Base-by-base conservation (phyloP, 2,113 vertebrate genomes). In the Nanorana parkeri region DNA sequence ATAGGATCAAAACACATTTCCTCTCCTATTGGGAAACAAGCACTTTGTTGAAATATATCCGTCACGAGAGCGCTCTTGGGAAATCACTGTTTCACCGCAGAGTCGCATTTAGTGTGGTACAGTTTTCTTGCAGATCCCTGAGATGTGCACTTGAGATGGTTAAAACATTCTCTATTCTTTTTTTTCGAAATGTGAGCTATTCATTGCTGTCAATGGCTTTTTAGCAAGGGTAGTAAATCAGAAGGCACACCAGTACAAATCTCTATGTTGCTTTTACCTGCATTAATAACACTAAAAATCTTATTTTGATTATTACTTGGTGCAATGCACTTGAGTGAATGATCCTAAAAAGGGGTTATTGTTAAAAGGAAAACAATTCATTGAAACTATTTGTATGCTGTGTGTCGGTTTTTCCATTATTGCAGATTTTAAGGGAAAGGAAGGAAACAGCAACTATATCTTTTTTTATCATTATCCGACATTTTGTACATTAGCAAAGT, bases 61-160 rank as follows among this genome's bases (percentile, higher is more conserved):
- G 29, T 76, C 72, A 60, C 26, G 68, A 83, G 61, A 75, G 72
- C 68, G 28, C 80, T 83, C 80, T 68, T 68, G 80, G 80, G 80
- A 83, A 83, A 83, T 83, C 72, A 83, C 63, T 56, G 63, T 83
- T 83, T 83, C 80, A 83, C 80, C 23, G 80, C 80, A 83, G 80
- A 60, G 51, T 83, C 56, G 29, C 63, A 83, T 51, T 83, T 36
- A 54, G 63, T 68, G 64, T 76, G 80, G 71, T 61, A 75, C 52
- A 68, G 71, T 76, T 76, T 76, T 83, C 20, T 16, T 76, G 29
- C 72, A 56, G 71, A 68, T n/a, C 64, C 41, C 63, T 21, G 17
- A 56, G 64, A 75, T 68, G 64, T 75, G 72, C 72, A 76, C 5
- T 83, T 83, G 52, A 83, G 63, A 56, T 76, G 72, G 71, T 68